Evolutionary conservation across 2,888 invertebrate genomes (phyloP), one percentile per base, ranked within the genome.

Genomic region (Anodontia alba): DNA sequence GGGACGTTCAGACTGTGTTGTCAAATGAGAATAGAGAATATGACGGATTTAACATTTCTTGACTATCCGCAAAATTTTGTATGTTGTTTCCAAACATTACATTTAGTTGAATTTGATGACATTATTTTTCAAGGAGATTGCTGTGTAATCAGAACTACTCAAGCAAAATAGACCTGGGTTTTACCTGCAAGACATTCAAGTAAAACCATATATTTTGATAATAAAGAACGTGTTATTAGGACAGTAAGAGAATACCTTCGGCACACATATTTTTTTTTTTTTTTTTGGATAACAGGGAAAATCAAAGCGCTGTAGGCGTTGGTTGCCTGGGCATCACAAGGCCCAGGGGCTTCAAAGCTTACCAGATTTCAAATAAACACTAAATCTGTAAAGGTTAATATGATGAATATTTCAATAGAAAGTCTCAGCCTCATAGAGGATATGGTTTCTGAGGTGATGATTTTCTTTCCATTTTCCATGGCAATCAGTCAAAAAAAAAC

Each of bases 1-100:
- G 85, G 82, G 78, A 82, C 73, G 82, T 81, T n/a, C 26, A 78
- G 67, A 36, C 76, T 29, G 80, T 85, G 8, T 69, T 85, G 36
- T 31, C 20, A 33, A 75, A 73, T 62, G n/a, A n/a, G n/a, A n/a
- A 51, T 84, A 42, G 43, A 26, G 1, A 69, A 69, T 26, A 46
- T 68, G 0, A 23, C 1, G 20, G 20, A 69, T n/a, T 68, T 76
- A 17, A 54, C 81, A 15, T 73, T 84, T 2, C 54, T 67, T 67
- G 38, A 76, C 23, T 81, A 67, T 73, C 81, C 7, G 42, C 46
- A 0, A 84, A 85, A 70, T 42, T 76, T 42, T 38, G 73, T 23
- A 86, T 71, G 69, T 74, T 83, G 49, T 46, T 75, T 12, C 46
- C 84, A 85, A 70, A 77, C 81, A 10, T 15, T 83, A 20, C 81